Conservation (phyloP, 2,113 vertebrate species). For the Notothenia coriiceps region DNA sequence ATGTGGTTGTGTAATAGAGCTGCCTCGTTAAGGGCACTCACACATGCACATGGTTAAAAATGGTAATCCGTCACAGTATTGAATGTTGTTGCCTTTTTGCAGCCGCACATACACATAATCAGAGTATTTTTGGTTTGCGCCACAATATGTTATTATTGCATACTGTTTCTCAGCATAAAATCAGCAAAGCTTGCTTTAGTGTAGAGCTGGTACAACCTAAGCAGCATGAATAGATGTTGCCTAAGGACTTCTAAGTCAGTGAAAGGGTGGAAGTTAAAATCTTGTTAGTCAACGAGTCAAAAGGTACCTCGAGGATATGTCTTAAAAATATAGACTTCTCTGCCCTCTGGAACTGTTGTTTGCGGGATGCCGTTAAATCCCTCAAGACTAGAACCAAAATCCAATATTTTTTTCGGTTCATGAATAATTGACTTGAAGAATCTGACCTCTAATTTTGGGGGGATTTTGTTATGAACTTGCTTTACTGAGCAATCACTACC, state of each 20-base stretch:
- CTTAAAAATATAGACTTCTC: slow-evolving; percentile 46
- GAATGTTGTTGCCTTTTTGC: not conserved
- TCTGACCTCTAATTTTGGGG: slow-evolving; percentile 29
- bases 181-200: slow-evolving; percentile 1
- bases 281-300: slow-evolving; percentile 26
- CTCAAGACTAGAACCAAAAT: slow-evolving; percentile 31
- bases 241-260: slow-evolving; percentile 21
- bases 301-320: slow-evolving; percentile 39
- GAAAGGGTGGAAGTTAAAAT: slow-evolving; percentile 44
- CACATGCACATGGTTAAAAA: slow-evolving; percentile 8
- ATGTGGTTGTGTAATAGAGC: slow-evolving; percentile 60
- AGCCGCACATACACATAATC: not conserved
- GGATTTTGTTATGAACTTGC: slow-evolving; percentile 14
- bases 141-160: slow-evolving; percentile 3
- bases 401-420: slow-evolving; percentile 12
- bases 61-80: slow-evolving; percentile 19
- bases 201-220: slow-evolving; percentile 16
- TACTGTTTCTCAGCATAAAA: slow-evolving; percentile 2
- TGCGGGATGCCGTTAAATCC: slow-evolving; percentile 32
- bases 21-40: slow-evolving; percentile 25
- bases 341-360: slow-evolving; percentile 48
- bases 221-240: slow-evolving; percentile 21
- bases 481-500: not conserved
- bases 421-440: slow-evolving; percentile 33
- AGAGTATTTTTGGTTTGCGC: slow-evolving; percentile 9